A percentile compares a stretch with the other conserved stretches of the same genome.
These are phyloP conservation scores for Idaea biselata DNA, from an alignment of 2,888 invertebrate species.

Conservation along the genomic window DNA sequence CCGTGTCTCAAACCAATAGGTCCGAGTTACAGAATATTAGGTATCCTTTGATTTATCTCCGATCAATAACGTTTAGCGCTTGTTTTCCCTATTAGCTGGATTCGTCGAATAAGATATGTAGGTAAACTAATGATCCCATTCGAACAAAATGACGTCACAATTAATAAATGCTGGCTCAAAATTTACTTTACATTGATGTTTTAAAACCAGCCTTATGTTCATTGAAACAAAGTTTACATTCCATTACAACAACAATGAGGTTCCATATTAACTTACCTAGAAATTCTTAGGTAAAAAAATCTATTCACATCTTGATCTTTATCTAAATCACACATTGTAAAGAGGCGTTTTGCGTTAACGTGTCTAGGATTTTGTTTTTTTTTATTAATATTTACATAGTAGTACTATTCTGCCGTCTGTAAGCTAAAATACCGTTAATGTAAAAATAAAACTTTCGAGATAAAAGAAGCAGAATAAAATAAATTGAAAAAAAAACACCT, in stretches of 20 bases:
- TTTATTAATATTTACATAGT: slow-evolving; percentile 33
- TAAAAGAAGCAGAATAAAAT: not conserved
- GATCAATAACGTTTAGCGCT: too few species aligned
- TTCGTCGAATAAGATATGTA: not conserved
- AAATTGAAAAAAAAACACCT: not conserved
- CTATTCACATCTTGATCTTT: slow-evolving; percentile 60
- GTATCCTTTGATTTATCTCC: too few species aligned
- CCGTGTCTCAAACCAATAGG: too few species aligned
- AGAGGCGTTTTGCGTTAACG: slow-evolving; percentile 59
- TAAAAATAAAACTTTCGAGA: slow-evolving; percentile 1
- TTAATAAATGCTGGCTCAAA: slow-evolving; percentile 17
- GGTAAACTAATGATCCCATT: not conserved
- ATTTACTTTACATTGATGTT: slow-evolving; percentile 17
- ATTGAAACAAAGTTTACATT: slow-evolving; percentile 22
- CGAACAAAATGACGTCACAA: slow-evolving; percentile 7
- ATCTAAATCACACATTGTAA: slow-evolving; percentile 55
- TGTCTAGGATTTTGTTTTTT: slow-evolving; percentile 58
- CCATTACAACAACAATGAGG: slow-evolving; percentile 52
- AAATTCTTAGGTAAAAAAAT: slow-evolving; percentile 72
- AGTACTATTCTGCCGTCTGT: slow-evolving; percentile 22
- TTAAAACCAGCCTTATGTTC: slow-evolving; percentile 26
- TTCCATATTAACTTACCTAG: slow-evolving; percentile 60
- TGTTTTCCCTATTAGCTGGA: not conserved
- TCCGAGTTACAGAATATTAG: too few species aligned
- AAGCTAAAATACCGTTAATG: slow-evolving; percentile 5